Evolutionary conservation across 2,113 vertebrate species (phyloP).

Genomic region (Phycodurus eques): DNA sequence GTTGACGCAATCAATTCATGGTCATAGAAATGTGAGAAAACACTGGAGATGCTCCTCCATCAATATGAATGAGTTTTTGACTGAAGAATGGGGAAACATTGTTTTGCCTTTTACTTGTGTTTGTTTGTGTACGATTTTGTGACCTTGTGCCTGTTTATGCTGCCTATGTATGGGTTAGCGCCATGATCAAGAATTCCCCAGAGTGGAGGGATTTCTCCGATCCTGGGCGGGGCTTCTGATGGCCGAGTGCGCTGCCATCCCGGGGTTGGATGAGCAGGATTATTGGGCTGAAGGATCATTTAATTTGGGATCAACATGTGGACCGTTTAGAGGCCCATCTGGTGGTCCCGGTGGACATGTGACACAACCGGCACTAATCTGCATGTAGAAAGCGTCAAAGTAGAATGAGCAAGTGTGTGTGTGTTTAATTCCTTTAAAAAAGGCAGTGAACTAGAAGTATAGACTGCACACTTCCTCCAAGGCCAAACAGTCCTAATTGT

Average conservation of each 20-base stretch:
- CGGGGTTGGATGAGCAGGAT: constrained; percentile 65
- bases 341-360: constrained; percentile 54
- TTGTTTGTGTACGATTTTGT: background rate
- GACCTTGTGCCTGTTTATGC: constrained; percentile 2
- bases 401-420: background rate
- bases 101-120: background rate
- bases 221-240: constrained; percentile 25
- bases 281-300: constrained; percentile 67
- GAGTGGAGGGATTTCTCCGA: constrained; percentile 40
- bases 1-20: background rate
- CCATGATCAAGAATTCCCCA: constrained; percentile 34
- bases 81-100: too few relatives aligned
- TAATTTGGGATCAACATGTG: constrained; percentile 67
- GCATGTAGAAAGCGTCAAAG: constrained; percentile 25
- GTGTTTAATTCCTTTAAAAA: background rate
- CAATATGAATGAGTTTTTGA: background rate
- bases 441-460: background rate
- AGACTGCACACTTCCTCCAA: background rate
- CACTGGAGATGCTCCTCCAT: background rate
- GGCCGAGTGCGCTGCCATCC: constrained; percentile 29
- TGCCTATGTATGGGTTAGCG: background rate
- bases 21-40: background rate
- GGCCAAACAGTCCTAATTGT: background rate
- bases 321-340: constrained; percentile 59
- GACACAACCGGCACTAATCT: constrained; percentile 39